phyloP scores from a whole-genome alignment of 2,888 invertebrate genomes.

The Noctua comes region DNA sequence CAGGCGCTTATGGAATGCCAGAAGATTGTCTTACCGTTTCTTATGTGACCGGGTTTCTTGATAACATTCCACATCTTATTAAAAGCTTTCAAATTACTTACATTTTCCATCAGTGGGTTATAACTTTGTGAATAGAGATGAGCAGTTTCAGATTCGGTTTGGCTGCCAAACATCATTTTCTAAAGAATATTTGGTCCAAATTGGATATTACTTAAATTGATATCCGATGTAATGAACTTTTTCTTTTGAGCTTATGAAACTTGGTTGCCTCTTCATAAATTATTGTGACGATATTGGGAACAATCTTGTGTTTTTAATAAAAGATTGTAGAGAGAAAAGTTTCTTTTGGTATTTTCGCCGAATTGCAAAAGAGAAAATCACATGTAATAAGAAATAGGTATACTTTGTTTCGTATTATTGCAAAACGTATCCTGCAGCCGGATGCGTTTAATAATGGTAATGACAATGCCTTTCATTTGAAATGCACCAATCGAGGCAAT shows the following conservation, averaged over 20 bases:
- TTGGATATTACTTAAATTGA: constrained; percentile 45
- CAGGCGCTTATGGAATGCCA: constrained; percentile 70
- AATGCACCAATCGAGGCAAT: not conserved
- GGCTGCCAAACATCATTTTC: constrained; percentile 25
- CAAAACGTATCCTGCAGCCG: not conserved
- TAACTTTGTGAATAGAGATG: constrained; percentile 25
- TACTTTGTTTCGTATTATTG: constrained; percentile 18
- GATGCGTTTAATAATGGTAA: not conserved
- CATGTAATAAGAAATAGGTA: constrained; percentile 1
- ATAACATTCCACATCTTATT: constrained; percentile 23
- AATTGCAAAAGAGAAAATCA: not conserved
- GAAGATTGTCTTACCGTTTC: constrained; percentile 62
- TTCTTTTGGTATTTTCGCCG: constrained; percentile 2
- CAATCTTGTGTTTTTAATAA: constrained; percentile 44
- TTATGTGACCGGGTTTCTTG: constrained; percentile 31
- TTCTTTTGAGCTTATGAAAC: constrained; percentile 48
- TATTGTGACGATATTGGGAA: constrained; percentile 42
- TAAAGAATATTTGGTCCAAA: constrained; percentile 37
- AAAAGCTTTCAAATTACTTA: constrained; percentile 12
- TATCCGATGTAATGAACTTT: constrained; percentile 42
- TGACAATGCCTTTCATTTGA: not conserved
- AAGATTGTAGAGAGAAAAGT: constrained; percentile 12
- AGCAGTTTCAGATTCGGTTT: constrained; percentile 19
- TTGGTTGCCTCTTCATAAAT: constrained; percentile 51
- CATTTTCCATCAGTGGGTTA: constrained; percentile 16